Conservation (phyloP, 1,140 invertebrate species). For the Hetaerina americana region DNA sequence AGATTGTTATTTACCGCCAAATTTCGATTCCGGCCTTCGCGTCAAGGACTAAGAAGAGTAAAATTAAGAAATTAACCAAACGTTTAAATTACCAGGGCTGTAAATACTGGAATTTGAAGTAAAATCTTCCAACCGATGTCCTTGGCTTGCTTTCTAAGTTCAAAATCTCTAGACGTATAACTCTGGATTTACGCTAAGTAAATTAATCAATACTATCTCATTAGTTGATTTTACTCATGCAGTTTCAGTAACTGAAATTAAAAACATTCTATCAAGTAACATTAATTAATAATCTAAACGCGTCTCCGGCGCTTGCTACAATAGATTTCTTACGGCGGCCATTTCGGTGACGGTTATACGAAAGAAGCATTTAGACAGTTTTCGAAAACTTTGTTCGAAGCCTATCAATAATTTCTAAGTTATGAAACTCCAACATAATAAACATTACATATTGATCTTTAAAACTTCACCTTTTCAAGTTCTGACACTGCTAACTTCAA, state of each 20-base stretch:
- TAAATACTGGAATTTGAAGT: too few relatives aligned
- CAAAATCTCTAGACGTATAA: neutral
- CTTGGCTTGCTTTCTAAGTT: neutral
- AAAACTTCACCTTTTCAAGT: constrained; percentile 6
- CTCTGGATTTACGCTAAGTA: neutral
- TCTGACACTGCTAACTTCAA: constrained; percentile 33
- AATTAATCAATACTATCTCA: neutral
- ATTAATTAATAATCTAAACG: neutral
- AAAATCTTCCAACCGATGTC: neutral
- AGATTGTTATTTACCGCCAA: neutral
- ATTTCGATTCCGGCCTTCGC: too few relatives aligned
- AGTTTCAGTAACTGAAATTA: too few relatives aligned
- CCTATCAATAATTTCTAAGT: constrained; percentile 9
- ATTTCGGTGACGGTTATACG: constrained; percentile 30
- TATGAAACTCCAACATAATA: constrained; percentile 5
- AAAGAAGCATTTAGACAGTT: constrained; percentile 6
- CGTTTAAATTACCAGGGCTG: too few relatives aligned
- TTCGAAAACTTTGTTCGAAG: constrained; percentile 14
- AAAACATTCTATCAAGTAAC: too few relatives aligned
- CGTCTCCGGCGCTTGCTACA: constrained; percentile 4
- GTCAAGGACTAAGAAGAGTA: too few relatives aligned
- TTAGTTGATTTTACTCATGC: too few relatives aligned
- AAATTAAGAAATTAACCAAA: too few relatives aligned
- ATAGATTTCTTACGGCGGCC: constrained; percentile 26
- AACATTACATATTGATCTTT: constrained; percentile 10